Base-by-base conservation (phyloP, 2,797 vertebrate genomes). In the Chrysocyon brachyurus region DNA sequence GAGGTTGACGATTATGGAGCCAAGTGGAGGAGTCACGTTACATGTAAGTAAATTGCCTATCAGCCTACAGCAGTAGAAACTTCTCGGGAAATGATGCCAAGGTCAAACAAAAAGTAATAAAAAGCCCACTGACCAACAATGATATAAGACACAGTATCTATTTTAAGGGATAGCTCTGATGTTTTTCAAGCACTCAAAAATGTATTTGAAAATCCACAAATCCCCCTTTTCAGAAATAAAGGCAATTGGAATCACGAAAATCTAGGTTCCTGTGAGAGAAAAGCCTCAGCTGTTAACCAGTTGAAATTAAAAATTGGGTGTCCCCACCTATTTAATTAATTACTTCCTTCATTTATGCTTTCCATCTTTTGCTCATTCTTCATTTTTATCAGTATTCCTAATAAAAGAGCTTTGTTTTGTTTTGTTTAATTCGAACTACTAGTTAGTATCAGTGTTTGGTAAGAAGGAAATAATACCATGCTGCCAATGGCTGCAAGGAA, bases 91-190 rank as follows among this genome's bases (percentile, higher is more conserved):
- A 94, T 46, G 68, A 77, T 90, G 31, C n/a, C 81, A 91, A 96
- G 49, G 91, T 94, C 78, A 97, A 75, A 95, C 96, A 75, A 78
- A 96, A 95, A 96, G 31, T 86, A 57, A 88, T 96, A 93, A 91
- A 97, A 97, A 75, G 40, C 40, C 77, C 68, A 95, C 26, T 79
- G 57, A 24, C 82, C 33, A 82, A 21, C 57, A 46, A 54, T 86
- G 64, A 46, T 61, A 3, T 63, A n/a, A 68, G 54, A 77, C 14
- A 86, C 52, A 85, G 40, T 79, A 85, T 70, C 46, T 84, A 52
- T 82, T 94, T 93, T 90, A 96, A 92, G 86, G 90, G 75, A 75
- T 26, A 94, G 33, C 59, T 84, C 57, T 78, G 81, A 85, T 87
- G 15, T 73, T 90, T 92, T 93, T 87, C 81, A 86, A 94, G 33